Base-by-base conservation (phyloP, 2,888 invertebrate species). In the Cenopis cana region DNA sequence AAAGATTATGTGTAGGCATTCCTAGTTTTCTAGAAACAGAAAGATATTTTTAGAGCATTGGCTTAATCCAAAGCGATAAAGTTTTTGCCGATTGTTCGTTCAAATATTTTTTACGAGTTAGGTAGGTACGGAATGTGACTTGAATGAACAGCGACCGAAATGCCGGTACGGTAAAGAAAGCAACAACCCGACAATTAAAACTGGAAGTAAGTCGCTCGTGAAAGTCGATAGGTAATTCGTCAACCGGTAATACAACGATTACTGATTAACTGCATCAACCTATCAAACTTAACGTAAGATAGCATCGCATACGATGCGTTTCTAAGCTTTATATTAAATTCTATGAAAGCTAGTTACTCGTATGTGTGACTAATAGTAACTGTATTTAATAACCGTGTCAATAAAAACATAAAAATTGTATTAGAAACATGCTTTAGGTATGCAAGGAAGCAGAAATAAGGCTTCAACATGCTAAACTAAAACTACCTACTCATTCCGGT, bases 161-260 rank as follows among this genome's bases (percentile, higher is more conserved):
- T 78, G 72, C 75, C 76, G 78, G 75, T 75, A 81, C n/a, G n/a
- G n/a, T n/a, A n/a, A 82, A 76, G 81, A 82, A 82, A 83, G 79
- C 73, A 74, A 75, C 20, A 55, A 68, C 11, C 73, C 41, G 65
- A 62, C 75, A 79, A 77, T 79, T 80, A 80, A 80, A 81, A 79
- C 76, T 77, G 76, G 77, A 76, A 73, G 75, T 73, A 73, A 76
- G 65, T 76, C 75, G 76, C 76, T 74, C 76, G 81, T 80, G 84
- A 85, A 85, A 86, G 85, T 84, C 77, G 76, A 79, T 79, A 78
- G 67, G 74, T 79, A 71, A 71, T 79, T 82, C 80, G 80, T 81
- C 81, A 82, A 81, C 78, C 71, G 71, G 73, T 71, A 73, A 74
- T 61, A 62, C 74, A 69, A 50, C 50, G 71, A 71, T 61, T 49